Evolutionary conservation across 1,140 invertebrate species (phyloP).

Genomic region (Cotesia typhae): DNA sequence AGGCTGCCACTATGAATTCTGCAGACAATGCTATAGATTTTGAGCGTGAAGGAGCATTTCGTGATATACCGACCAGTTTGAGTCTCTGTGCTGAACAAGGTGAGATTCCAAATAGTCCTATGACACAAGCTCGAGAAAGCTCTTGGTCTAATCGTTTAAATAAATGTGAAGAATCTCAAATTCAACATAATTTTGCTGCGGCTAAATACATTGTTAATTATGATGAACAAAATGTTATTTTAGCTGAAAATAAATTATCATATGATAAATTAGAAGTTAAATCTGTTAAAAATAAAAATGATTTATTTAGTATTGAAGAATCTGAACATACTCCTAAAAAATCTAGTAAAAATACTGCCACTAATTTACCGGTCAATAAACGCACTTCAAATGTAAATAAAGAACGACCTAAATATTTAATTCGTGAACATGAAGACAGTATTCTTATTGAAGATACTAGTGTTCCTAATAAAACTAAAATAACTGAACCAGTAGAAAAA

Average conservation of each 20-base stretch:
- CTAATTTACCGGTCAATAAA: constrained; percentile 27
- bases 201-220: constrained; percentile 60
- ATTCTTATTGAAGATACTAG: constrained; percentile 41
- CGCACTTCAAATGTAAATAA: constrained; percentile 3
- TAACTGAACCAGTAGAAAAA: neutral
- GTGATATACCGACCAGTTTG: constrained; percentile 56
- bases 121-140: constrained; percentile 55
- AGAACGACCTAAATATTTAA: constrained; percentile 38
- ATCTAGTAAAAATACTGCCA: constrained; percentile 9
- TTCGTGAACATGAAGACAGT: constrained; percentile 47
- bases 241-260: constrained; percentile 53
- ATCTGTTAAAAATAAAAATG: neutral
- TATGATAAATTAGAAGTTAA: constrained; percentile 10
- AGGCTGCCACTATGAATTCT: constrained; percentile 41
- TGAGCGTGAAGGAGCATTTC: constrained; percentile 54
- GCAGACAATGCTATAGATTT: constrained; percentile 51
- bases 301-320: neutral
- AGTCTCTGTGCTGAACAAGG: constrained; percentile 60
- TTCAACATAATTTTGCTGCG: constrained; percentile 46
- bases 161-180: constrained; percentile 23
- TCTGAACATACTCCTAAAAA: constrained; percentile 24
- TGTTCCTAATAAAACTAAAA: constrained; percentile 3
- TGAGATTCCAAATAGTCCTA: constrained; percentile 60
- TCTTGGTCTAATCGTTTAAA: constrained; percentile 45
- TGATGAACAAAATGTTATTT: constrained; percentile 56